phyloP scores from a whole-genome alignment of 2,888 invertebrate species.

The Notocelia uddmanniana region DNA sequence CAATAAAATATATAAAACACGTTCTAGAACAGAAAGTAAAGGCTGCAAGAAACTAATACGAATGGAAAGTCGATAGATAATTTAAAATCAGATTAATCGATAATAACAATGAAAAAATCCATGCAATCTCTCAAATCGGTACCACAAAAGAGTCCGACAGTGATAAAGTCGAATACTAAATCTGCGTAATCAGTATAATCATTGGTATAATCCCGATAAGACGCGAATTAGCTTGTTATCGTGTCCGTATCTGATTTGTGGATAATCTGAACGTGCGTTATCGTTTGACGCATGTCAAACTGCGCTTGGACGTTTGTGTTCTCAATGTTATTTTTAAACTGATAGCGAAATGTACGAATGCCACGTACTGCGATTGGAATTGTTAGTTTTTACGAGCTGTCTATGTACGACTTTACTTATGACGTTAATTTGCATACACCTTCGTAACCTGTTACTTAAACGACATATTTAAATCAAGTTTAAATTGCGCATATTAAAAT shows the following conservation, averaged over 20 bases:
- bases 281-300: conserved; percentile 47
- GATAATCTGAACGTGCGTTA: conserved; percentile 56
- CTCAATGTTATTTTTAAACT: conserved; percentile 20
- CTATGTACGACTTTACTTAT: neutral
- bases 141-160: conserved; percentile 66
- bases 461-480: conserved; percentile 17
- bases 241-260: conserved; percentile 62
- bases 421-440: conserved; percentile 1
- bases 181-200: conserved; percentile 74
- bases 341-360: conserved; percentile 8
- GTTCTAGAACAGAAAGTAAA: neutral
- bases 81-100: conserved; percentile 37
- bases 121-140: conserved; percentile 12
- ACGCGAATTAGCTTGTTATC: conserved; percentile 56
- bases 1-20: neutral
- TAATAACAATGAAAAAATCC: conserved; percentile 34
- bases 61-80: conserved; percentile 21
- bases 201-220: conserved; percentile 74
- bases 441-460: conserved; percentile 27
- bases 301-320: conserved; percentile 21
- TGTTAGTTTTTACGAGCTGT: neutral
- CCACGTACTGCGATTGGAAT: conserved; percentile 4
- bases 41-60: neutral
- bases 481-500: conserved; percentile 29
- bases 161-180: conserved; percentile 71